Percentiles rank a stretch among this genome's conserved stretches.
These are phyloP conservation scores for Cyrtonyx montezumae DNA, from an alignment of 2,113 vertebrate species.

Conservation along the genomic window DNA sequence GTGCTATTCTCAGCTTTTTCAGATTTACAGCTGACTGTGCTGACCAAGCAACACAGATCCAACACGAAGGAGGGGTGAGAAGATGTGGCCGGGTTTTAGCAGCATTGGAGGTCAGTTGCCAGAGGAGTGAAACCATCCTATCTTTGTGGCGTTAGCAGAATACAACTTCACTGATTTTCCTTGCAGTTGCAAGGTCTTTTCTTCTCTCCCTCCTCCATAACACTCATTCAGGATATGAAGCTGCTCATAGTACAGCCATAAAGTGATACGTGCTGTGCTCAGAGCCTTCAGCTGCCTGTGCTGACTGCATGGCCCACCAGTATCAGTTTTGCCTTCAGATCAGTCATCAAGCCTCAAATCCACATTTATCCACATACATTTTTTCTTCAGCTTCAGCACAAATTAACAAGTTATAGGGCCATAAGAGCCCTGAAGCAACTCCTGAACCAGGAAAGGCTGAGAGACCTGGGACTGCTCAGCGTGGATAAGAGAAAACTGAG, in stretches of 20 bases:
- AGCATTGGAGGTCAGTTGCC: not conserved
- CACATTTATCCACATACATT: not conserved
- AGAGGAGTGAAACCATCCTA: not conserved
- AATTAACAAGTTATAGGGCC: too few species aligned
- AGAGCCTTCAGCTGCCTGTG: not conserved
- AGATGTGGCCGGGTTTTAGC: not conserved
- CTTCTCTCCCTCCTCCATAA: not conserved
- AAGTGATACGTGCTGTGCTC: not conserved
- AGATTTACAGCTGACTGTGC: not conserved
- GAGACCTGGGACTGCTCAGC: too few species aligned
- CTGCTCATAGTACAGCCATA: not conserved
- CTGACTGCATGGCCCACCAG: not conserved
- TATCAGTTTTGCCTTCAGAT: not conserved
- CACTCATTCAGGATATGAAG: not conserved
- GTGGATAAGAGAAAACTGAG: too few species aligned
- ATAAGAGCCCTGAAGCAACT: too few species aligned
- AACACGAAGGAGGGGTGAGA: not conserved
- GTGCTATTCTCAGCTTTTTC: not conserved
- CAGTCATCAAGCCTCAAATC: not conserved
- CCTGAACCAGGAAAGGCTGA: too few species aligned
- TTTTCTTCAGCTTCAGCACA: not conserved
- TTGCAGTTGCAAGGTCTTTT: not conserved
- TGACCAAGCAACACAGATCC: not conserved
- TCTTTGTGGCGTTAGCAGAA: accelerated
- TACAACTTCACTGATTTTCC: not conserved